Percentiles rank a stretch among this genome's conserved stretches.
These are phyloP conservation scores for Ametastegia equiseti DNA, from an alignment of 2,888 invertebrate species.

Conservation along the genomic window DNA sequence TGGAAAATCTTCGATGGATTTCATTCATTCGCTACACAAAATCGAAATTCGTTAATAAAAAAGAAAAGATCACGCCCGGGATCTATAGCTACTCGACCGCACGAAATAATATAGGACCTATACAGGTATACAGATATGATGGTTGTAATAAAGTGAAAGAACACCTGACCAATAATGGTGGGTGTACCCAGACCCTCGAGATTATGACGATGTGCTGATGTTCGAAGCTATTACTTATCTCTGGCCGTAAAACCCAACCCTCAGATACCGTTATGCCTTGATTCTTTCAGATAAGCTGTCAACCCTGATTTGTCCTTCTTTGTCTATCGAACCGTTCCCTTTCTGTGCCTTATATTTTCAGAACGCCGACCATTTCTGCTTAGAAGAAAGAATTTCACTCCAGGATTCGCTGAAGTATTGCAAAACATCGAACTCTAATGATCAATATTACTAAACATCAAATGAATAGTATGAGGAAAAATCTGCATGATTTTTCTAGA, in stretches of 20 bases:
- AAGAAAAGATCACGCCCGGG: background rate
- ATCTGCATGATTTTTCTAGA: too few species aligned
- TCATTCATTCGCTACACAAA: background rate
- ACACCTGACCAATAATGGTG: slow-evolving; percentile 39
- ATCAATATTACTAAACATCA: too few species aligned
- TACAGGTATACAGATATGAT: background rate
- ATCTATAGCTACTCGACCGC: background rate
- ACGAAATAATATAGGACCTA: slow-evolving; percentile 8
- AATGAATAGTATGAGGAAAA: too few species aligned
- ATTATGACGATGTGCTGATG: slow-evolving; percentile 63
- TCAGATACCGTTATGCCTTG: slow-evolving; percentile 1
- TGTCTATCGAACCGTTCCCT: background rate
- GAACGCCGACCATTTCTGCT: too few species aligned
- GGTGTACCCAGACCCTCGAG: slow-evolving; percentile 35
- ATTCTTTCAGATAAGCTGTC: slow-evolving; percentile 26
- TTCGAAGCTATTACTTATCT: slow-evolving; percentile 64
- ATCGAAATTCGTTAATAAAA: background rate
- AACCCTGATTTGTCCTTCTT: slow-evolving; percentile 13
- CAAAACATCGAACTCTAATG: too few species aligned
- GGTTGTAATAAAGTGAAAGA: slow-evolving; percentile 45
- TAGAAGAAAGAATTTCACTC: too few species aligned
- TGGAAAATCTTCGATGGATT: background rate
- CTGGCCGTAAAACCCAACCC: slow-evolving; percentile 50
- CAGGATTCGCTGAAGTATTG: too few species aligned
- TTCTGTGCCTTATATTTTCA: too few species aligned